These are phyloP conservation scores for Eurystomus glaucurus DNA, from an alignment of 2,797 vertebrate genomes.

Conservation along the genomic window DNA sequence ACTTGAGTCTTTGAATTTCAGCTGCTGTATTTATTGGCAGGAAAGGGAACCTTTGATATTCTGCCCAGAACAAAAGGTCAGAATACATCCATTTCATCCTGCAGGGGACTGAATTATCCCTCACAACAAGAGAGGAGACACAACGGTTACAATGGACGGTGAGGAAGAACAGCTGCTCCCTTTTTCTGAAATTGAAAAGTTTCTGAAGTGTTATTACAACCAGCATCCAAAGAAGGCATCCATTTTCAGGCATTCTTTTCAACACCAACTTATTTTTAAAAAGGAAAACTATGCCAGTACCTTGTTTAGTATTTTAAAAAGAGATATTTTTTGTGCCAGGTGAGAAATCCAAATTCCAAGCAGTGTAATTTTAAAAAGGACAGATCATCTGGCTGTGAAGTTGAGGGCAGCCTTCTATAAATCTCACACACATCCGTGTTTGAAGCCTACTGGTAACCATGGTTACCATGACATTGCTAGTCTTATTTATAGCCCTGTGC, in stretches of 20 bases:
- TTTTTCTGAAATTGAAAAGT: neutral
- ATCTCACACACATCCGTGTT: constrained; percentile 56
- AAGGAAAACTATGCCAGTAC: neutral
- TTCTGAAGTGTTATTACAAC: neutral
- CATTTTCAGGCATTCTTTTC: neutral
- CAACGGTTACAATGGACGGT: neutral
- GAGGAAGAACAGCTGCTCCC: neutral
- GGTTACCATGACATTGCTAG: constrained; percentile 78
- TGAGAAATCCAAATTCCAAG: constrained; percentile 42
- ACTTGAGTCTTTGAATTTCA: neutral
- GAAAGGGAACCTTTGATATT: neutral
- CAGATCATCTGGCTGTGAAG: constrained; percentile 62
- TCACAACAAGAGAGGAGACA: neutral
- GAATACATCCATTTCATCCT: neutral
- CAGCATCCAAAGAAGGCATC: neutral
- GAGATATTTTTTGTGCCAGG: neutral
- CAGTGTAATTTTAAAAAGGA: constrained; percentile 56
- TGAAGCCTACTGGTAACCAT: constrained; percentile 79
- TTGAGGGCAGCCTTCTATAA: constrained; percentile 65
- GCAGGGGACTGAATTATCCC: neutral
- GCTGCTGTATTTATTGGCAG: neutral
- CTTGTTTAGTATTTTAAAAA: neutral
- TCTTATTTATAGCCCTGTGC: constrained; percentile 82
- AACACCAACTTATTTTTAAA: neutral
- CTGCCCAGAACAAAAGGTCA: neutral